phyloP scores from a whole-genome alignment of 2,797 vertebrate genomes.

The Kryptopterus vitreolus region DNA sequence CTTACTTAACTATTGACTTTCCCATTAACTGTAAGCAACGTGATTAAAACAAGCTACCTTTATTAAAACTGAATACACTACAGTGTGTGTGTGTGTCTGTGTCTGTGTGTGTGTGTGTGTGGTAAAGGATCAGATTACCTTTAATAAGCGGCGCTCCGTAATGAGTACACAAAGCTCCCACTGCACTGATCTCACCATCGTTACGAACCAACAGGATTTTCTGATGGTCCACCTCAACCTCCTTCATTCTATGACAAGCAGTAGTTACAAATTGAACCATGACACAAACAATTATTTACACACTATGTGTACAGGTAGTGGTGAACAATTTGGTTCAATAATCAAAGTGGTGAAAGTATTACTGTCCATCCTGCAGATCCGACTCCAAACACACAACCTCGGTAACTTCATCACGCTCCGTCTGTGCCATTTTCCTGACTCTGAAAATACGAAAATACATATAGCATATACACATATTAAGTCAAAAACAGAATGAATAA shows the following conservation, averaged over 20 bases:
- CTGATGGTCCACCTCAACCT: constrained; percentile 74
- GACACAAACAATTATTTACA: background rate
- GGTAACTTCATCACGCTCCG: constrained; percentile 61
- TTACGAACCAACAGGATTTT: constrained; percentile 79
- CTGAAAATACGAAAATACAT: constrained; percentile 14
- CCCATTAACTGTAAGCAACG: background rate
- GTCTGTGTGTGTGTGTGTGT: too few species aligned
- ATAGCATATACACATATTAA: background rate
- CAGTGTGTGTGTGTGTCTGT: too few species aligned
- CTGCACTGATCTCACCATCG: constrained; percentile 73
- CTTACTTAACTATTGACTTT: background rate
- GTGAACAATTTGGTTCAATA: background rate
- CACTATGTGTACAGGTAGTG: background rate
- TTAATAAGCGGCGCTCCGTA: constrained; percentile 80
- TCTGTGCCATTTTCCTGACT: constrained; percentile 51
- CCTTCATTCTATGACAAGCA: constrained; percentile 74
- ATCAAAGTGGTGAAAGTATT: constrained; percentile 59
- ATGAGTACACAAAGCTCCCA: constrained; percentile 83
- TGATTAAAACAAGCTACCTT: background rate
- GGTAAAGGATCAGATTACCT: constrained; percentile 68
- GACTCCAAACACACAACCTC: constrained; percentile 76
- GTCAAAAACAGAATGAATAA: background rate
- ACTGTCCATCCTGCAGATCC: constrained; percentile 84
- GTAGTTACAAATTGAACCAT: background rate
- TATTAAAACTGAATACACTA: background rate